Evolutionary conservation across 1,140 invertebrate genomes (phyloP).

Genomic region (Zaprionus gabonicus): DNA sequence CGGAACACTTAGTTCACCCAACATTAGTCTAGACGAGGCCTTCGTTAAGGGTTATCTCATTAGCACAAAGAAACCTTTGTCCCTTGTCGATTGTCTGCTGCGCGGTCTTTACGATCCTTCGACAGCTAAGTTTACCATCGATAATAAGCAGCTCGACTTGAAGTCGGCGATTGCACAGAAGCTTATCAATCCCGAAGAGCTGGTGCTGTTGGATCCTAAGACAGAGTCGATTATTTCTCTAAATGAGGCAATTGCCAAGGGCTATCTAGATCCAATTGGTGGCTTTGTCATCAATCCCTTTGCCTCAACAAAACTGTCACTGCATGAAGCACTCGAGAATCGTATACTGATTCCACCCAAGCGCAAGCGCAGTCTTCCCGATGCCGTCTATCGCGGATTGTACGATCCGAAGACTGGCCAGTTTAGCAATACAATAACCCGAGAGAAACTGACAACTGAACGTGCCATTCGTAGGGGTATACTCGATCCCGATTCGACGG

Average conservation of each 20-base stretch:
- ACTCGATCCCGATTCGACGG: constrained; percentile 91
- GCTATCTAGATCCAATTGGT: constrained; percentile 92
- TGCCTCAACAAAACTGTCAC: constrained; percentile 89
- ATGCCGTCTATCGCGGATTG: constrained; percentile 93
- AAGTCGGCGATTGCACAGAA: constrained; percentile 92
- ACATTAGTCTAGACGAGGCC: constrained; percentile 90
- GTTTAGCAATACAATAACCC: constrained; percentile 87
- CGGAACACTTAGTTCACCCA: constrained; percentile 89
- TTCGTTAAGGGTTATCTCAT: constrained; percentile 91
- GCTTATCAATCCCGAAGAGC: constrained; percentile 90
- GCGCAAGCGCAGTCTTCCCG: constrained; percentile 92
- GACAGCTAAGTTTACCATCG: constrained; percentile 90
- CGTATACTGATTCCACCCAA: constrained; percentile 93
- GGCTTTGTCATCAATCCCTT: constrained; percentile 91
- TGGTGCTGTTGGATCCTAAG: constrained; percentile 92
- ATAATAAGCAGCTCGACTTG: constrained; percentile 90
- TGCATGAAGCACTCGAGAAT: constrained; percentile 91
- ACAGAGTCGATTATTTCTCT: constrained; percentile 92
- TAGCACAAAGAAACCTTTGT: constrained; percentile 90
- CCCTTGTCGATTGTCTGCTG: constrained; percentile 93
- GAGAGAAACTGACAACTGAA: constrained; percentile 90
- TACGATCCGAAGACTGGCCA: constrained; percentile 88
- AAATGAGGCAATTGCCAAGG: constrained; percentile 91
- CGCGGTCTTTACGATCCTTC: constrained; percentile 92
- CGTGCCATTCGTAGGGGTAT: constrained; percentile 91